Base-by-base conservation (phyloP, 2,888 invertebrate genomes). In the Pterostichus madidus region DNA sequence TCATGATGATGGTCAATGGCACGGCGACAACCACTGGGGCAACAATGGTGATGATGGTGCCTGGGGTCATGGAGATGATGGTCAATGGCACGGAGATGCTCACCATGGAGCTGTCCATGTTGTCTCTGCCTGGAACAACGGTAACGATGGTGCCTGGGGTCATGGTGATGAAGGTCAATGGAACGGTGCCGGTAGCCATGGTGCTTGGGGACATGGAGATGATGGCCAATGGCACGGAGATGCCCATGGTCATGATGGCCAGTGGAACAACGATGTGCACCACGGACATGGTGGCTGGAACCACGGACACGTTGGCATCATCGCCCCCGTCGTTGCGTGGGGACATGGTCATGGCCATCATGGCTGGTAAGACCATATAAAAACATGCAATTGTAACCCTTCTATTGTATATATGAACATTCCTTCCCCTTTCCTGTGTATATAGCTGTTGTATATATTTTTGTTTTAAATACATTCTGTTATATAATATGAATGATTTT, bases 261-360 rank as follows among this genome's bases (percentile, higher is more conserved):
- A 71, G 8, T 71, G 71, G 71, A 15, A 71, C 44, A 15, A 35
- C 11, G 68, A 68, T 44, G 44, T 49, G 10, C 2, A 68, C 35
- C 68, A 68, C 15, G 13, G 71, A 11, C 46, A 71, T 31, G 46
- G 24, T 46, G 68, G 13, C 2, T 17, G 10, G 10, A 32, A 68
- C 35, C 68, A 68, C 15, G 68, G 68, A 39, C 39, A 68, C 44
- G 71, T 15, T 46, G 24, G 11, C 11, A 10, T 71, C 15, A 44
- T 46, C 7, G 71, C 71, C 46, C 71, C 71, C 17, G 46, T 71
- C 0, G 71, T 46, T 7, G 71, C 13, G 13, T 71, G 71, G 71
- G 46, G 46, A 44, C 71, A 71, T 49, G 68, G 68, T 15, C 71
- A 71, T 71, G 71, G 71, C 5, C 64, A 64, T 64, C 64, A 64